Percentiles rank a stretch among this genome's conserved stretches.
These are phyloP conservation scores for Heliconius congener DNA, from an alignment of 1,140 invertebrate species.

Conservation along the genomic window DNA sequence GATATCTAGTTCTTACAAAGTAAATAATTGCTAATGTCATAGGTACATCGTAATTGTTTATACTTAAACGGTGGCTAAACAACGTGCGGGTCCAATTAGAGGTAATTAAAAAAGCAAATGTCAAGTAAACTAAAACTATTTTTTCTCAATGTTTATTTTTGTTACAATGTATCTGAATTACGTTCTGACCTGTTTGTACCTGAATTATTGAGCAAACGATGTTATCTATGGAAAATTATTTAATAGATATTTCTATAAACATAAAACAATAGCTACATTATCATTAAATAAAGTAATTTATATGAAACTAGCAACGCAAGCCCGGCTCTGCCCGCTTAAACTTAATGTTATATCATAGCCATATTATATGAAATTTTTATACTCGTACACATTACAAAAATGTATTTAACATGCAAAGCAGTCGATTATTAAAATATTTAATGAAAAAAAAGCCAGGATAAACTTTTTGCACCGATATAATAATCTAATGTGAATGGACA, in stretches of 20 bases:
- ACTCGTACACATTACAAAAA: too few relatives aligned
- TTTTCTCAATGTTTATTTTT: not conserved
- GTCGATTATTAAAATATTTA: too few relatives aligned
- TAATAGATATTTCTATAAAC: not conserved
- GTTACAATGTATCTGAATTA: not conserved
- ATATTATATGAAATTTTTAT: too few relatives aligned
- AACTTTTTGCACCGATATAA: not conserved
- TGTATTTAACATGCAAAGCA: too few relatives aligned
- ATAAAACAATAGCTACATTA: too few relatives aligned
- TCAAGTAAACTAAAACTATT: not conserved
- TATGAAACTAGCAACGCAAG: too few relatives aligned
- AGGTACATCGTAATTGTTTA: not conserved
- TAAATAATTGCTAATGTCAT: conserved; percentile 5
- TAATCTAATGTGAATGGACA: not conserved
- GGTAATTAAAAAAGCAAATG: not conserved
- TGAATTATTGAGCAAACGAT: not conserved
- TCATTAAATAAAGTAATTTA: too few relatives aligned
- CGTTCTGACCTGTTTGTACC: not conserved
- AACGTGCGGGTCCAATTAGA: not conserved
- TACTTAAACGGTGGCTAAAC: not conserved
- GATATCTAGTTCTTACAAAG: not conserved
- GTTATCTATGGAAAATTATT: not conserved
- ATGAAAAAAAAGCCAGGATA: not conserved
- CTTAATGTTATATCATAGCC: too few relatives aligned
- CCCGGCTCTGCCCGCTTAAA: too few relatives aligned